Evolutionary conservation across 2,113 vertebrate species (phyloP).

Genomic region (Pachyramphus minor): DNA sequence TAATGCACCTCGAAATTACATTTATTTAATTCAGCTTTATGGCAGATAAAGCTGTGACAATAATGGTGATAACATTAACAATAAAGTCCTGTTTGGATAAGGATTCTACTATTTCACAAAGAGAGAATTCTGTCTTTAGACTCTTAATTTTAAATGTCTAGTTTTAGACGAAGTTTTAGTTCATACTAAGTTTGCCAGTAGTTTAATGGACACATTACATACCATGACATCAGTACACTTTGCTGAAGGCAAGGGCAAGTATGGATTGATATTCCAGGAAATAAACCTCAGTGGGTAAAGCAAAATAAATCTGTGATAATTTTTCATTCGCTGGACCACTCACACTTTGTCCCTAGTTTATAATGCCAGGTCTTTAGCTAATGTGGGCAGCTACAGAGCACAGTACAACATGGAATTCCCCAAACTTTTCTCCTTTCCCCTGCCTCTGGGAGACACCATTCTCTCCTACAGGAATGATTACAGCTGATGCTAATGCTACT

Average conservation of each 20-base stretch:
- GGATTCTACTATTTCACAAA: not conserved
- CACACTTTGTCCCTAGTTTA: not conserved
- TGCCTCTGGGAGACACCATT: not conserved
- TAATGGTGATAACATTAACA: not conserved
- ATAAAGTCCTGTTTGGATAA: not conserved
- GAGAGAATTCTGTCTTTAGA: not conserved
- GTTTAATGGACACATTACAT: slow-evolving; percentile 1
- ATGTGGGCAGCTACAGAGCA: not conserved
- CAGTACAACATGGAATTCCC: not conserved
- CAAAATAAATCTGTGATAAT: not conserved
- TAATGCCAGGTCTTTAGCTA: not conserved
- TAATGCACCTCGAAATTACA: not conserved
- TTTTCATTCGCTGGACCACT: not conserved
- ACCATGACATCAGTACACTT: not conserved
- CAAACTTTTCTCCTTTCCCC: not conserved
- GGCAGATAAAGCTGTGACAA: not conserved
- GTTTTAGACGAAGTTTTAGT: slow-evolving; percentile 41
- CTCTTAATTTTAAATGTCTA: not conserved
- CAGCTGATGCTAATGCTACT: slow-evolving; percentile 31
- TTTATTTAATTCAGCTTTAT: not conserved
- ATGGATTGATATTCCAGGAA: not conserved
- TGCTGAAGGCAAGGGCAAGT: slow-evolving; percentile 11
- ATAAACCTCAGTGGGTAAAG: not conserved
- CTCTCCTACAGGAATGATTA: not conserved
- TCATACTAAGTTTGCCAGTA: slow-evolving; percentile 8